Conservation (phyloP, 2,113 vertebrate genomes). For the Sylvia atricapilla region DNA sequence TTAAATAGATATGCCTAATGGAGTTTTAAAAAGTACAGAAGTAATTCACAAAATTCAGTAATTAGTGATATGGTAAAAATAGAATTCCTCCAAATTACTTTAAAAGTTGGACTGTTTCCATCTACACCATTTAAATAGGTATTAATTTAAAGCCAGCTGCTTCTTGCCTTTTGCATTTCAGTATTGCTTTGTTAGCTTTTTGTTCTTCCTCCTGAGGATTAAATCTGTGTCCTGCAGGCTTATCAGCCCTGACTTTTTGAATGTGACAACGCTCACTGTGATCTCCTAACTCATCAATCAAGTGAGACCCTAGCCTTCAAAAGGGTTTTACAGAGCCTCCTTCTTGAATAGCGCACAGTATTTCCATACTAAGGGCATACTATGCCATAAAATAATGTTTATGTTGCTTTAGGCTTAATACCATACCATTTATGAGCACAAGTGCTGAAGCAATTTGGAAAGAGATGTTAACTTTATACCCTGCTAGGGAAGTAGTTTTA, state of each 20-base stretch:
- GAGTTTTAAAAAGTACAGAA: not conserved
- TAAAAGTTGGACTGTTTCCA: not conserved
- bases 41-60: not conserved
- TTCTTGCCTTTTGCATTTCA: conserved; percentile 23
- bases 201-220: conserved; percentile 2
- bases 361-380: conserved; percentile 3
- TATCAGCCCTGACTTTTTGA: conserved; percentile 25
- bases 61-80: conserved; percentile 7
- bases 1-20: not conserved
- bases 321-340: conserved; percentile 7
- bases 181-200: not conserved
- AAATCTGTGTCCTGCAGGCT: not conserved
- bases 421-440: conserved; percentile 19
- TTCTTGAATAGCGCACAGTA: not conserved
- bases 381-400: conserved; percentile 35
- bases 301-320: not conserved
- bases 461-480: conserved; percentile 45
- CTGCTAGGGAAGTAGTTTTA: conserved; percentile 42
- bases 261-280: not conserved
- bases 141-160: conserved; percentile 24
- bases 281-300: conserved; percentile 42
- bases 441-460: conserved; percentile 44
- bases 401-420: conserved; percentile 38
- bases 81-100: conserved; percentile 6
- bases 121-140: not conserved